These are phyloP conservation scores for Phlogophora meticulosa DNA, from an alignment of 2,888 invertebrate species.

Conservation along the genomic window DNA sequence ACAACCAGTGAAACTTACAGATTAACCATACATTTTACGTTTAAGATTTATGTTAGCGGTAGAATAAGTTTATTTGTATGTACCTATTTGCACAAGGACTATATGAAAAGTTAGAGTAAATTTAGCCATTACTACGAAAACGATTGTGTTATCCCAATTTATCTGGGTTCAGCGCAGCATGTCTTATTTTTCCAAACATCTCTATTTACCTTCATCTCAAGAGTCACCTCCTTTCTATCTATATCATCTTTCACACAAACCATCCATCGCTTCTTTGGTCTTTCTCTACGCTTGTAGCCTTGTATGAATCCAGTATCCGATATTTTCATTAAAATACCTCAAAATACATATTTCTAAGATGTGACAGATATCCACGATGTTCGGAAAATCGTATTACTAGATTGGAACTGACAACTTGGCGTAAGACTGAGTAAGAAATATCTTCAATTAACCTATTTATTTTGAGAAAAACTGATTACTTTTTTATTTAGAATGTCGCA, in stretches of 20 bases:
- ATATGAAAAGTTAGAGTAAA: too few species aligned
- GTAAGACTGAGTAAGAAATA: constrained; percentile 43
- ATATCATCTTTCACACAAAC: too few species aligned
- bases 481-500: constrained; percentile 53
- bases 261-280: too few species aligned
- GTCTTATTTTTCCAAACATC: too few species aligned
- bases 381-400: constrained; percentile 51
- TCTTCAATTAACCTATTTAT: constrained; percentile 47
- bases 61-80: too few species aligned
- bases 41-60: background rate
- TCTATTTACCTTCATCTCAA: too few species aligned
- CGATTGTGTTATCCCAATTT: background rate
- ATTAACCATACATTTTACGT: too few species aligned
- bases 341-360: constrained; percentile 47
- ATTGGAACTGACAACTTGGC: constrained; percentile 63
- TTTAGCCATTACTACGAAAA: background rate
- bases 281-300: too few species aligned
- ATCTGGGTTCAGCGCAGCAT: too few species aligned
- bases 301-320: background rate
- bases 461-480: constrained; percentile 48
- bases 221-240: too few species aligned
- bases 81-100: background rate
- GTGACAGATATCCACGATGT: constrained; percentile 42
- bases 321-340: background rate
- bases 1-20: too few species aligned